phyloP scores from a whole-genome alignment of 2,888 invertebrate species.

The Chouioia cunea region DNA sequence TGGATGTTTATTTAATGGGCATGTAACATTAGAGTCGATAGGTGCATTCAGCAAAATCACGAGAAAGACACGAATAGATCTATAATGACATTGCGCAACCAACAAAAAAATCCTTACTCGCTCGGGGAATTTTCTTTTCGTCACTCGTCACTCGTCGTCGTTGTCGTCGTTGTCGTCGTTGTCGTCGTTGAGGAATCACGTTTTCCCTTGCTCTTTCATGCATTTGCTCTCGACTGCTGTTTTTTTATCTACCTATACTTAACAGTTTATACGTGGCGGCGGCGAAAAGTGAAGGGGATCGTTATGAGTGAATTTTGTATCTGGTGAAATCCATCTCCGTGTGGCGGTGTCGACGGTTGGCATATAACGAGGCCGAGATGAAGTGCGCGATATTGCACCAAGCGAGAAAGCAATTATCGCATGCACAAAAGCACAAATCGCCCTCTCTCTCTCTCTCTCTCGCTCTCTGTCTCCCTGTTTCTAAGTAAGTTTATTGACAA shows the following conservation, averaged over 20 bases:
- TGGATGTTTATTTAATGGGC: conserved; percentile 12
- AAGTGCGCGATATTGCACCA: conserved; percentile 1
- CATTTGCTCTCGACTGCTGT: no score
- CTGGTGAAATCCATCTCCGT: no score
- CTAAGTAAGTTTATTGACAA: no score
- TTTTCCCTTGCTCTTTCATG: no score
- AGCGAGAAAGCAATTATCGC: no score
- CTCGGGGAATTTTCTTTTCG: conserved; percentile 36
- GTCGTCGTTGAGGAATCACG: conserved; percentile 4
- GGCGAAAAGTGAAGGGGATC: conserved; percentile 36
- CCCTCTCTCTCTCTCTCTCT: conserved; percentile 13
- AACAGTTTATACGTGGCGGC: neutral
- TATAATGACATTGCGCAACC: conserved; percentile 20
- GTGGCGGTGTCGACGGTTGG: no score
- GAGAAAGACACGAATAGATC: conserved; percentile 7
- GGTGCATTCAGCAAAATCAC: conserved; percentile 4
- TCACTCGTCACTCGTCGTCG: neutral
- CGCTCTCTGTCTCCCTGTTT: conserved; percentile 10
- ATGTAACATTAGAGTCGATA: neutral
- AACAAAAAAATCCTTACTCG: neutral
- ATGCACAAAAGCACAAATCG: no score
- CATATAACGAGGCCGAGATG: no score
- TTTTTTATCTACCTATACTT: no score
- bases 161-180: no score
- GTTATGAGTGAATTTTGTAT: conserved; percentile 23